Evolutionary conservation across 2,113 vertebrate species (phyloP).

Genomic region (Gallinago media): DNA sequence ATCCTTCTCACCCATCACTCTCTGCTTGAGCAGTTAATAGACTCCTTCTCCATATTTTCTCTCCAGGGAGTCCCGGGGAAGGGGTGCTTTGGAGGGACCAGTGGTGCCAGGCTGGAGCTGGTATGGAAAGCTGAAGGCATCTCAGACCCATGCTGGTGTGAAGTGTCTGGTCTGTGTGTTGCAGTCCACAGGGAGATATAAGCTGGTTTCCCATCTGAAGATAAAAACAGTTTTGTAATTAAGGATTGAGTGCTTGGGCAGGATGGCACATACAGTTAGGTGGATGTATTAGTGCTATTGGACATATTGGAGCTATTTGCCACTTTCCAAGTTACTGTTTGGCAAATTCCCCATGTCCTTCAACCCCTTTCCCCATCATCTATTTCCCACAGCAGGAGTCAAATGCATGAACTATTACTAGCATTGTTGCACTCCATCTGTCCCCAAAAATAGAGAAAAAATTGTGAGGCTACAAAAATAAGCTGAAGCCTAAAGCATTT

Average conservation of each 20-base stretch:
- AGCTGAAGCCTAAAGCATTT: background rate
- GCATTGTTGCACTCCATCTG: background rate
- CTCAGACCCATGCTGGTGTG: background rate
- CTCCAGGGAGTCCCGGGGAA: background rate
- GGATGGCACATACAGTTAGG: accelerated
- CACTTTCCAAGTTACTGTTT: background rate
- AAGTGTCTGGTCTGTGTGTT: background rate
- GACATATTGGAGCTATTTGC: background rate
- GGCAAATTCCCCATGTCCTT: background rate
- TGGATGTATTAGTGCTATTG: background rate
- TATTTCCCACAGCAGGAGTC: background rate
- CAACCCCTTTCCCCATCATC: background rate
- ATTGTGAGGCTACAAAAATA: background rate
- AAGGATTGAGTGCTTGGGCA: background rate
- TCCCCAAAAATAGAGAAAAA: background rate
- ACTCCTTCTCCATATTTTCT: background rate
- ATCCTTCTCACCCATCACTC: background rate
- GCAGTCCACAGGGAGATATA: background rate
- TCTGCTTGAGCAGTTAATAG: background rate
- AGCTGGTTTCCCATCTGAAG: background rate
- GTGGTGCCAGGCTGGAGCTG: background rate
- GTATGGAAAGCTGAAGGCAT: background rate
- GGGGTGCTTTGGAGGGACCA: background rate
- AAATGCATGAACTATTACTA: background rate
- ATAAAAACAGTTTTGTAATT: background rate